phyloP scores from a whole-genome alignment of 2,797 vertebrate genomes.

The Bucorvus abyssinicus region DNA sequence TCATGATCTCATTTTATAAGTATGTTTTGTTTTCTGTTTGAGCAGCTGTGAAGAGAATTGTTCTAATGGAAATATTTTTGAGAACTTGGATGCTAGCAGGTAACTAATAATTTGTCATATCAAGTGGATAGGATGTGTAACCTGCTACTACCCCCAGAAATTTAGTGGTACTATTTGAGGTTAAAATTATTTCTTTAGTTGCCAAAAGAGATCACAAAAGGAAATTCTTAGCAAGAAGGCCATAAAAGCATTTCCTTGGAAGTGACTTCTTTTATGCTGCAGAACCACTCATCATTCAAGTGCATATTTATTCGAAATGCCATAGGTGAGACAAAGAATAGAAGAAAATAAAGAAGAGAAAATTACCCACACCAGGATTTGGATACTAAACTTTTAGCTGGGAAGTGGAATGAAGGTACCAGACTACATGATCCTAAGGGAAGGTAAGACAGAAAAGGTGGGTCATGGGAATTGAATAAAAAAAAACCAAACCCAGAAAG shows the following conservation, averaged over 20 bases:
- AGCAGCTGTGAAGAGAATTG: conserved; percentile 16
- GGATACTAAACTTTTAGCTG: not conserved
- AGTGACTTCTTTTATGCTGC: not conserved
- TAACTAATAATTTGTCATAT: conserved; percentile 19
- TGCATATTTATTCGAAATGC: conserved; percentile 5
- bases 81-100: conserved; percentile 7
- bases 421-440: not conserved
- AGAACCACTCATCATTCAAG: not conserved
- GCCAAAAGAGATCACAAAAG: not conserved
- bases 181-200: conserved; percentile 13
- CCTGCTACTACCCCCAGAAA: not conserved
- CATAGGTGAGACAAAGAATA: not conserved
- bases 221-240: not conserved
- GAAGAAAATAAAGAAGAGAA: not conserved
- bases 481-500: not conserved
- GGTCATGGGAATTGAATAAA: not conserved
- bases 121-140: conserved; percentile 9
- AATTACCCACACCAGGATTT: not conserved
- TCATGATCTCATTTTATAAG: not conserved
- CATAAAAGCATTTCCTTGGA: not conserved
- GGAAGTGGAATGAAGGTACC: not conserved
- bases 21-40: conserved; percentile 29
- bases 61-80: conserved; percentile 37
- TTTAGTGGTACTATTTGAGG: not conserved
- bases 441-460: not conserved